Evolutionary conservation across 1,140 invertebrate genomes (phyloP), one percentile per base, ranked within the genome.

Genomic region (Apis florea): DNA sequence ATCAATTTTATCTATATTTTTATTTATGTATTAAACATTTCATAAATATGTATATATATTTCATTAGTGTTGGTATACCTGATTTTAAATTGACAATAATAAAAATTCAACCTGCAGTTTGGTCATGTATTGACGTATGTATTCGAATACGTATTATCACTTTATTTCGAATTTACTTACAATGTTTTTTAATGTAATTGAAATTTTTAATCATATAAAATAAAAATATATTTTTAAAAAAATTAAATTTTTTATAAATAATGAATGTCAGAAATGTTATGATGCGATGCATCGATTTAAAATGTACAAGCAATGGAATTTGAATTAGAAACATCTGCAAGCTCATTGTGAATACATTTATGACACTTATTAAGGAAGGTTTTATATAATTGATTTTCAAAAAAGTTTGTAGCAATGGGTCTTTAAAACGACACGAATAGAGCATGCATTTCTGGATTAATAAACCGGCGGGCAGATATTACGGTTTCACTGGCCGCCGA

Each of bases 381-480:
- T n/a, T 24, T 6, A 58, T 9, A 21, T 51, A n/a, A 21, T 31
- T 53, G n/a, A 63, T 53, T n/a, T 19, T 3, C n/a, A 12, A 70
- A n/a, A 9, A 13, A 31, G 54, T 59, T 51, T 2, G 19, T 49
- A 63, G 15, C 40, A 21, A 88, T 87, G 72, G 19, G 58, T 85
- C 21, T 83, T 13, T 83, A 70, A 81, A 49, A 58, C 51, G 13
- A 15, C 47, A 53, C 21, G 6, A 56, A 64, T 21, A 49, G 85
- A 85, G 87, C 79, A 93, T 93, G 92, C 91, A 93, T 92, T 92
- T 93, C 84, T 93, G 92, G 92, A 92, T 92, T 77, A 89, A 93
- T 70, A 93, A 93, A 86, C 91, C 92, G 79, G 89, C 90, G 70
- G 90, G 90, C 87, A 92, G 90, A 90, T 90, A 91, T 85, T 91